These are phyloP conservation scores for Apolygus lucorum DNA, from an alignment of 1,140 invertebrate genomes.

Conservation along the genomic window DNA sequence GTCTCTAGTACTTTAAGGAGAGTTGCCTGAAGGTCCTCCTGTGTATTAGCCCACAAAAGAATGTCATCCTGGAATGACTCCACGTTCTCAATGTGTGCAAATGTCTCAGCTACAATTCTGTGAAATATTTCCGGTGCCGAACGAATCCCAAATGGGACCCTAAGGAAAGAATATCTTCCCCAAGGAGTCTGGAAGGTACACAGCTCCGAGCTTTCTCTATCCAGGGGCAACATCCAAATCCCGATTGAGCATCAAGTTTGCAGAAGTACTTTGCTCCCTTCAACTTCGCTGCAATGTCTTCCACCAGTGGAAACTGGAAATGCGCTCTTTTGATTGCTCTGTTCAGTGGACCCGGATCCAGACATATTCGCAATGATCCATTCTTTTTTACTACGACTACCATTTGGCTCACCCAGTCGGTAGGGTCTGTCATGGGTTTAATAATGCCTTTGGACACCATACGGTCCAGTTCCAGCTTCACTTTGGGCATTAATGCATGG, in stretches of 20 bases:
- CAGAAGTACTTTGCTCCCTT: slow-evolving; percentile 40
- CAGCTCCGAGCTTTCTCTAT: slow-evolving; percentile 36
- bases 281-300: slow-evolving; percentile 40
- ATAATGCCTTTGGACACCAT: slow-evolving; percentile 16
- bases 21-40: not conserved
- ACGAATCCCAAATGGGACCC: slow-evolving; percentile 35
- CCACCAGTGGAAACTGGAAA: slow-evolving; percentile 40
- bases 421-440: slow-evolving; percentile 25
- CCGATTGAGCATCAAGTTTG: slow-evolving; percentile 41
- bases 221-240: slow-evolving; percentile 42
- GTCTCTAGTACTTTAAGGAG: slow-evolving; percentile 4
- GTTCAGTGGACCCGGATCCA: slow-evolving; percentile 40
- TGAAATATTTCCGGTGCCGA: slow-evolving; percentile 38
- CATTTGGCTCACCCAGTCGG: slow-evolving; percentile 43
- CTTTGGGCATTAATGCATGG: slow-evolving; percentile 13
- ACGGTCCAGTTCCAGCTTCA: slow-evolving; percentile 9
- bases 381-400: slow-evolving; percentile 36
- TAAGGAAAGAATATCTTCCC: slow-evolving; percentile 34
- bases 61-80: slow-evolving; percentile 17
- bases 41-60: slow-evolving; percentile 10
- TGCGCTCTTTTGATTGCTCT: slow-evolving; percentile 41
- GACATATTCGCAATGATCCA: slow-evolving; percentile 40
- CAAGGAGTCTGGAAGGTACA: slow-evolving; percentile 40
- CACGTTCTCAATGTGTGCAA: slow-evolving; percentile 27
- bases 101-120: slow-evolving; percentile 35